Evolutionary conservation across 1,140 invertebrate genomes (phyloP).

Genomic region (Sycobia sp.): DNA sequence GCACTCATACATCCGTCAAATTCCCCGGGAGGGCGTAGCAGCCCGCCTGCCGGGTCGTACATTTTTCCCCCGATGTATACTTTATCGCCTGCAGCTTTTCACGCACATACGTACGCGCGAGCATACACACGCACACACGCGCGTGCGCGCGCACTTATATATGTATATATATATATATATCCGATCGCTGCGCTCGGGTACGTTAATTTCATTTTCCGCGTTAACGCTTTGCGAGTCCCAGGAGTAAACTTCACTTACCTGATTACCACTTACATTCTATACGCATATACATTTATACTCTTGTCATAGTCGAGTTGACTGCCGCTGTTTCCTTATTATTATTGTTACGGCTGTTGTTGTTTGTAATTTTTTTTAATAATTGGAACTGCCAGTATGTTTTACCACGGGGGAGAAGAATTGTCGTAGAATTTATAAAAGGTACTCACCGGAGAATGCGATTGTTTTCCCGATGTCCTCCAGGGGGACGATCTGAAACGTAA

Average conservation of each 20-base stretch:
- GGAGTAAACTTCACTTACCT: slow-evolving; percentile 41
- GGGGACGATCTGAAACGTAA: neutral
- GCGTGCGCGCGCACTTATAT: no score
- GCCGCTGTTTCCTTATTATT: no score
- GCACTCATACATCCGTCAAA: slow-evolving; percentile 16
- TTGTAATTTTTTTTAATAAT: neutral
- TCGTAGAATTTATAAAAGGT: neutral
- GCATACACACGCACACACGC: no score
- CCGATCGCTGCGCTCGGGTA: no score
- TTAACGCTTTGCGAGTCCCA: slow-evolving; percentile 41
- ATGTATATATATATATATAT: no score
- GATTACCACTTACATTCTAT: slow-evolving; percentile 40
- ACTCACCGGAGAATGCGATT: no score
- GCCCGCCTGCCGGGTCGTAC: neutral
- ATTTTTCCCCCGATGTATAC: slow-evolving; percentile 16
- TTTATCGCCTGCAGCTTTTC: no score
- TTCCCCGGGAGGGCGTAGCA: no score
- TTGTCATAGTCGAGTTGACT: no score
- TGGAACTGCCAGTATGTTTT: neutral
- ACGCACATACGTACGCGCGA: no score
- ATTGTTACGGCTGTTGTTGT: no score
- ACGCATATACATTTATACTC: neutral
- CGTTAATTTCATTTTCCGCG: slow-evolving; percentile 38
- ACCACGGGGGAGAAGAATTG: neutral
- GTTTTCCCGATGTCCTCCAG: neutral